Conservation (phyloP, 2,113 vertebrate species). For the Setophaga petechia region DNA sequence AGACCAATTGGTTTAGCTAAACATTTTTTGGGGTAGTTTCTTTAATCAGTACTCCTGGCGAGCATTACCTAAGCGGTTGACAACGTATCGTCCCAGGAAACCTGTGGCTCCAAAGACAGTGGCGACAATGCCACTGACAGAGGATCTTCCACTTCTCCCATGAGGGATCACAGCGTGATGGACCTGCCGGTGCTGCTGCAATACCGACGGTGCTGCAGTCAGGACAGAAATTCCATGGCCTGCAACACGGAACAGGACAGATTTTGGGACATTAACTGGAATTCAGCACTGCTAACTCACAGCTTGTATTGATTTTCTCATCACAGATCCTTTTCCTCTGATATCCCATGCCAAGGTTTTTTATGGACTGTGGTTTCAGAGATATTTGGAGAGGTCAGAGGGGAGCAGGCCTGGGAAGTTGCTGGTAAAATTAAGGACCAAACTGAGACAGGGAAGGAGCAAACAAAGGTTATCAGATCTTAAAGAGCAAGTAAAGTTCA, state of each 20-base stretch:
- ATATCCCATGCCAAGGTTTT: not conserved
- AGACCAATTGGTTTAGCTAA: accelerated
- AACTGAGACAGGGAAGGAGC: not conserved
- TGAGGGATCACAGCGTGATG: slow-evolving; percentile 85
- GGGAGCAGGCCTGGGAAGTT: not conserved
- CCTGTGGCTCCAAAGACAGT: slow-evolving; percentile 97
- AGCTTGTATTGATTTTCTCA: not conserved
- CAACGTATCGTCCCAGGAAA: slow-evolving; percentile 92
- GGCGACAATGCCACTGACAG: slow-evolving; percentile 90
- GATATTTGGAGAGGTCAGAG: not conserved
- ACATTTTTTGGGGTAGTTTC: accelerated
- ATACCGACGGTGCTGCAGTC: slow-evolving; percentile 57
- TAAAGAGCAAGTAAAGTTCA: not conserved
- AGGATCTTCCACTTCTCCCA: slow-evolving; percentile 91
- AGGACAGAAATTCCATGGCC: slow-evolving; percentile 71
- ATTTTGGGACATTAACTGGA: not conserved
- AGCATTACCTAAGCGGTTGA: slow-evolving; percentile 87
- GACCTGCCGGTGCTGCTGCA: slow-evolving; percentile 76
- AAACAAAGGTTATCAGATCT: not conserved
- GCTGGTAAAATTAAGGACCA: not conserved
- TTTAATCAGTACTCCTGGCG: not conserved
- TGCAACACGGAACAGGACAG: slow-evolving; percentile 37
- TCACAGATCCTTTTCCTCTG: not conserved
- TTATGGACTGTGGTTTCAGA: not conserved
- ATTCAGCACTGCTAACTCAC: not conserved